A percentile compares a stretch with the other conserved stretches of the same genome.
These are phyloP conservation scores for Aurelia coerulea DNA, from an alignment of 30 jellyfish, hydroid and myxozoan genomes.

Conservation along the genomic window DNA sequence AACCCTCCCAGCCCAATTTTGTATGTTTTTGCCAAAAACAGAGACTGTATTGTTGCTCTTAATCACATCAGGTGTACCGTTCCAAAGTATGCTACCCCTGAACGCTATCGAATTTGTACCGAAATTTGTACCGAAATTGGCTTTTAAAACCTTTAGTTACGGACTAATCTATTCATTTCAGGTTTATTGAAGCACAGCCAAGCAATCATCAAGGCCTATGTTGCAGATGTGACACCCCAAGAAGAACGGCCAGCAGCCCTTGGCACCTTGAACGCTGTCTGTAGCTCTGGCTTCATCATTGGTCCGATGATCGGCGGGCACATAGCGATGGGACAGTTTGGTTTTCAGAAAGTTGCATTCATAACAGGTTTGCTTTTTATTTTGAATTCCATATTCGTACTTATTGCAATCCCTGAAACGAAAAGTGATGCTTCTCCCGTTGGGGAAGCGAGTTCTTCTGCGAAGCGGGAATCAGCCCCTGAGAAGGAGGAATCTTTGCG, in stretches of 20 bases:
- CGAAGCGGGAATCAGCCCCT: not conserved
- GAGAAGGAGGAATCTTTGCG: too few relatives aligned
- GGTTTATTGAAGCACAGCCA: constrained; percentile 94
- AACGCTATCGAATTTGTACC: too few relatives aligned
- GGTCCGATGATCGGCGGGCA: constrained; percentile 97
- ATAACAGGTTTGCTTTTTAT: constrained; percentile 71
- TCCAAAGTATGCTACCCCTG: too few relatives aligned
- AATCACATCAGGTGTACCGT: too few relatives aligned
- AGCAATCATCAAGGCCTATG: constrained; percentile 82
- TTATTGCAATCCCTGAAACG: constrained; percentile 20
- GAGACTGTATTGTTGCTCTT: too few relatives aligned
- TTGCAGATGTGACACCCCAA: constrained; percentile 82
- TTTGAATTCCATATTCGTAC: constrained; percentile 70
- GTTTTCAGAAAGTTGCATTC: constrained; percentile 80
- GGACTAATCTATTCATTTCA: constrained; percentile 9
- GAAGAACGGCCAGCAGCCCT: constrained; percentile 79
- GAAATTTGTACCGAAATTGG: too few relatives aligned
- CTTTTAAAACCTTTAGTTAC: too few relatives aligned
- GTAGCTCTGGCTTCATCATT: constrained; percentile 90
- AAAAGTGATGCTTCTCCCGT: not conserved
- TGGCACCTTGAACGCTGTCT: constrained; percentile 81
- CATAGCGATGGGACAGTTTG: constrained; percentile 70
- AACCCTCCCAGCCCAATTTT: too few relatives aligned
- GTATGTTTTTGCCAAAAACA: too few relatives aligned
- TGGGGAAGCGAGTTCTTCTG: not conserved